Evolutionary conservation across 2,888 invertebrate genomes (phyloP).

Genomic region (Cataglyphis cursor): DNA sequence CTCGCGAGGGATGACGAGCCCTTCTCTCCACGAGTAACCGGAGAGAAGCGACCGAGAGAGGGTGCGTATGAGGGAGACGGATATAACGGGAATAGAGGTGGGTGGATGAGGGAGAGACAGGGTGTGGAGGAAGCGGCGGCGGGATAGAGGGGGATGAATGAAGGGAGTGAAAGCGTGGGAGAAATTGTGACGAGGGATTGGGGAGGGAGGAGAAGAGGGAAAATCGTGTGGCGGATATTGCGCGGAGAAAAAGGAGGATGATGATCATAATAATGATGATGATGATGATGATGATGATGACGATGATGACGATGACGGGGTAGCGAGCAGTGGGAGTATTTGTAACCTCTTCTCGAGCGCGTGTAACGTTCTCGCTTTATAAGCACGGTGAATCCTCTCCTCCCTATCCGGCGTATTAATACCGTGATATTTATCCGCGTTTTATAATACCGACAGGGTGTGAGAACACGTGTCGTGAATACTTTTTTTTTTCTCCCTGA

Average conservation of each 20-base stretch:
- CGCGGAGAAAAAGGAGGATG: slow-evolving; percentile 11
- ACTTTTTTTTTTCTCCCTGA: background rate
- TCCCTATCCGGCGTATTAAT: slow-evolving; percentile 29
- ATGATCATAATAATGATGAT: slow-evolving; percentile 23
- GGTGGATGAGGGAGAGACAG: slow-evolving; percentile 39
- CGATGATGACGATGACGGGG: background rate
- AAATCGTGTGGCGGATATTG: slow-evolving; percentile 41
- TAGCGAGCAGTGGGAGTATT: slow-evolving; percentile 26
- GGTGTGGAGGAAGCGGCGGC: slow-evolving; percentile 24
- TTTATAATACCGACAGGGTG: slow-evolving; percentile 13
- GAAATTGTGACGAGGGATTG: slow-evolving; percentile 59
- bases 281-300: background rate
- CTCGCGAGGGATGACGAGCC: slow-evolving; percentile 52
- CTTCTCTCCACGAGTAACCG: background rate
- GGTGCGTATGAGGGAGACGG: slow-evolving; percentile 24
- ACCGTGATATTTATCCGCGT: slow-evolving; percentile 45
- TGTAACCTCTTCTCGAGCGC: slow-evolving; percentile 45
- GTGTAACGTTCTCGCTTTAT: slow-evolving; percentile 25
- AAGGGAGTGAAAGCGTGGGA: slow-evolving; percentile 53
- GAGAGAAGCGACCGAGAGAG: slow-evolving; percentile 37
- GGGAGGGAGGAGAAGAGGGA: background rate
- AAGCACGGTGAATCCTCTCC: background rate
- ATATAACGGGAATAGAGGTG: background rate
- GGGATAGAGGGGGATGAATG: slow-evolving; percentile 57
- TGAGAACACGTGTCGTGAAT: slow-evolving; percentile 19